Evolutionary conservation across 1,140 invertebrate genomes (phyloP).

Genomic region (Babylonia areolata): DNA sequence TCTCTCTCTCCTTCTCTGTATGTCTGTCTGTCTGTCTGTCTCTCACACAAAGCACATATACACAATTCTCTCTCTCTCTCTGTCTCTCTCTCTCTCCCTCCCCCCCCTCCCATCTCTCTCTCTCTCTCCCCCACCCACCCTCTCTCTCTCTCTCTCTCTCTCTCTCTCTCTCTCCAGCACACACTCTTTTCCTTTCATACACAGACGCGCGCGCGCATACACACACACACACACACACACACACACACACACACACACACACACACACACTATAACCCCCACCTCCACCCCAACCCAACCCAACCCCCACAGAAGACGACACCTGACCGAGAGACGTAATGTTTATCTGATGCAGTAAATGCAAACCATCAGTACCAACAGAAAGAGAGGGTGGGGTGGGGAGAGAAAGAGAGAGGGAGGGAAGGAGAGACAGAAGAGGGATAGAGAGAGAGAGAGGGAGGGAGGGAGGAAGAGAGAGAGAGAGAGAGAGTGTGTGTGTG

Average conservation of each 20-base stretch:
- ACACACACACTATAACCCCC: background rate
- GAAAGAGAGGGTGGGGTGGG: background rate
- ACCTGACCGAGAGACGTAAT: too few relatives aligned
- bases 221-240: slow-evolving; percentile 14
- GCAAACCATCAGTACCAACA: too few relatives aligned
- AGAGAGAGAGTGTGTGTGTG: too few relatives aligned
- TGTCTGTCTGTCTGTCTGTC: too few relatives aligned
- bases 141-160: background rate
- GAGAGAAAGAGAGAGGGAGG: background rate
- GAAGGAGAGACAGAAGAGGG: background rate
- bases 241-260: slow-evolving; percentile 21
- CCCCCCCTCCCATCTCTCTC: background rate
- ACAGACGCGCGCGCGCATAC: background rate
- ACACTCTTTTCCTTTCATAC: background rate
- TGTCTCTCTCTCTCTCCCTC: background rate
- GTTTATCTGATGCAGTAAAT: too few relatives aligned
- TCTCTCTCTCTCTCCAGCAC: background rate
- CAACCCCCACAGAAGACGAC: too few relatives aligned
- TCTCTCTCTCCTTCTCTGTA: too few relatives aligned
- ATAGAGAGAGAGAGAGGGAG: too few relatives aligned
- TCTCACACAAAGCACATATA: too few relatives aligned
- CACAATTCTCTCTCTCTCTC: too few relatives aligned
- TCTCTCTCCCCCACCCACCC: background rate
- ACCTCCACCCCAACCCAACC: background rate
- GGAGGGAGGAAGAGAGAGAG: too few relatives aligned